Percentiles rank a stretch among this genome's conserved stretches.
phyloP scores from a whole-genome alignment of 2,797 vertebrate genomes.

The Pantherophis alleghaniensis region DNA sequence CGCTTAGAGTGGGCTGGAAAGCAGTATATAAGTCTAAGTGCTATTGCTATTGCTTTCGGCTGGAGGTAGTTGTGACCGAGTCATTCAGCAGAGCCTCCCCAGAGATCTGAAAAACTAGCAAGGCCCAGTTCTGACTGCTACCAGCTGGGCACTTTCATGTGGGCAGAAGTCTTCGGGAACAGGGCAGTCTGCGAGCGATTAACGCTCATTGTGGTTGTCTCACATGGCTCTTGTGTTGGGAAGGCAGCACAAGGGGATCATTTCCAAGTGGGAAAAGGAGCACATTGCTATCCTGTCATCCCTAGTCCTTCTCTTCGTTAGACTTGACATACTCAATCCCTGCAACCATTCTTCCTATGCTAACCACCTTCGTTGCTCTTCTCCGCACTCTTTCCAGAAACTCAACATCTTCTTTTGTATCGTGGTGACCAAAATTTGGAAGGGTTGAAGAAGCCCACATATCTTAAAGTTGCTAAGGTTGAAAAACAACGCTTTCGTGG shows the following conservation, averaged over 20 bases:
- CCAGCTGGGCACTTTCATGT: constrained; percentile 6
- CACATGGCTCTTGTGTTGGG: background rate
- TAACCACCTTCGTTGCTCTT: background rate
- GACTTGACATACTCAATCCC: background rate
- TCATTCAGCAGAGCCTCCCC: background rate
- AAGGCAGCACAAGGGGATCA: background rate
- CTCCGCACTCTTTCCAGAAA: too few species aligned
- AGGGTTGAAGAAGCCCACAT: background rate
- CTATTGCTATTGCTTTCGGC: background rate
- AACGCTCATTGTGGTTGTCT: background rate
- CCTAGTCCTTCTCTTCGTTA: background rate
- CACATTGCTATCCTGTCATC: background rate
- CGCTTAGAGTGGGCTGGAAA: too few species aligned
- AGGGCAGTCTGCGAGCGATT: constrained; percentile 17
- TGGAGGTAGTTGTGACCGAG: background rate
- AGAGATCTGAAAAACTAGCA: background rate
- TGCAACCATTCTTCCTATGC: background rate
- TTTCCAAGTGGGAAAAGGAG: background rate
- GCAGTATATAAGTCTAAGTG: too few species aligned
- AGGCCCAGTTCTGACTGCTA: background rate
- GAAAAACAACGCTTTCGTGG: background rate
- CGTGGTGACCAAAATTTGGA: background rate
- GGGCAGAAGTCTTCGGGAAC: background rate
- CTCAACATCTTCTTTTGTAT: background rate
- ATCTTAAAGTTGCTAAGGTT: background rate